A percentile compares a stretch with the other conserved stretches of the same genome.
Evolutionary conservation across 2,113 vertebrate genomes (phyloP).

Genomic region (Diadophis punctatus): DNA sequence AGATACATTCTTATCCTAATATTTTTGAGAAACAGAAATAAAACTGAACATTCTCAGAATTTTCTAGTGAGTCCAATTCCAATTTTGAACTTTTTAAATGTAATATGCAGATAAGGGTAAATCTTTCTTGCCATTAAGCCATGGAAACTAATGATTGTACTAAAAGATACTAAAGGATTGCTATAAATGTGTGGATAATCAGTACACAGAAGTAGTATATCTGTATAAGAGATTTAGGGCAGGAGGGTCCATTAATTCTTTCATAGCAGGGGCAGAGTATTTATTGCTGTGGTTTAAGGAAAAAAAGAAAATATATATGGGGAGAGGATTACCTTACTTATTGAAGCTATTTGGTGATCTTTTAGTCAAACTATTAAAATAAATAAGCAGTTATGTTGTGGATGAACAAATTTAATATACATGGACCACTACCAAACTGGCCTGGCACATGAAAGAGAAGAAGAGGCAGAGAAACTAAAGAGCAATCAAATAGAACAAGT

Average conservation of each 20-base stretch:
- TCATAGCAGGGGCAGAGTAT: background rate
- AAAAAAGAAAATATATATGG: slow-evolving; percentile 18
- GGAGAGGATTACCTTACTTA: background rate
- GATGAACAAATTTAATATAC: slow-evolving; percentile 10
- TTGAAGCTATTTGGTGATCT: background rate
- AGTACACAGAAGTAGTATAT: background rate
- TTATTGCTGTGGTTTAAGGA: background rate
- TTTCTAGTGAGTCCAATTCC: background rate
- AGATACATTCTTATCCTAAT: background rate
- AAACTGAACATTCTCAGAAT: background rate
- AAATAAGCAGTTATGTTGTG: slow-evolving; percentile 15
- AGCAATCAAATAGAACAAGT: background rate
- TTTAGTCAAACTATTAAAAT: slow-evolving; percentile 17
- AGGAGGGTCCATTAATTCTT: background rate
- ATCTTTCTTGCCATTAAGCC: background rate
- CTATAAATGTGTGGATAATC: background rate
- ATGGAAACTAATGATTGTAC: background rate
- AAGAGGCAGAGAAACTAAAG: background rate
- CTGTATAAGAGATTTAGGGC: background rate
- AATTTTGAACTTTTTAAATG: background rate
- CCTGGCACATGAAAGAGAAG: background rate
- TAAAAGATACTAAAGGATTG: background rate
- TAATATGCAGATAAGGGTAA: background rate
- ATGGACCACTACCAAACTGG: background rate
- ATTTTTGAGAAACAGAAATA: background rate